Conservation (phyloP, 2,888 invertebrate genomes). For the Platerodrilus igneus region DNA sequence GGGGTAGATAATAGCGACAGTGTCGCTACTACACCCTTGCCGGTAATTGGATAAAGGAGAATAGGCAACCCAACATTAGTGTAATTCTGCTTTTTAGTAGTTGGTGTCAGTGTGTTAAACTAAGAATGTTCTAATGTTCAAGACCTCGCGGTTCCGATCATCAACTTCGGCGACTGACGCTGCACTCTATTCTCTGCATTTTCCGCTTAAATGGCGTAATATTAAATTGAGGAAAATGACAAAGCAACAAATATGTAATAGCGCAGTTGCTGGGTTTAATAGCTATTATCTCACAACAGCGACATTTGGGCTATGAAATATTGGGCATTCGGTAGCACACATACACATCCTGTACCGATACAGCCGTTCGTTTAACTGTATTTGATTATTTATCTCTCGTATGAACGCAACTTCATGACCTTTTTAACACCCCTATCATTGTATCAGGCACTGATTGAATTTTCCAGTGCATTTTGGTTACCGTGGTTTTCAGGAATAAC, state of each 20-base stretch:
- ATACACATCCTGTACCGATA: conserved; percentile 38
- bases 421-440: conserved; percentile 37
- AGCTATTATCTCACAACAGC: conserved; percentile 45
- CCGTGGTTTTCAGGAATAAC: no score
- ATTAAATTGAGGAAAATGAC: conserved; percentile 32
- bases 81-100: conserved; percentile 29
- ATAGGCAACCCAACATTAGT: conserved; percentile 40
- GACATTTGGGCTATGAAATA: conserved; percentile 43
- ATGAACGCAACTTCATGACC: conserved; percentile 37
- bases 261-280: conserved; percentile 41
- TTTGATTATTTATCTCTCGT: conserved; percentile 39
- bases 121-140: no score
- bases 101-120: no score
- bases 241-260: conserved; percentile 42
- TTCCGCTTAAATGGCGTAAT: no score
- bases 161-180: no score
- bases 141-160: no score
- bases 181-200: no score
- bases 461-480: no score
- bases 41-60: conserved; percentile 43
- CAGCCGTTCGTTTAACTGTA: conserved; percentile 39
- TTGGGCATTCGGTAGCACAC: conserved; percentile 41
- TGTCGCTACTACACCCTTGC: conserved; percentile 39
- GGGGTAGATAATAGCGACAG: conserved; percentile 42
- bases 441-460: conserved; percentile 31